phyloP scores from a whole-genome alignment of 2,888 invertebrate species.

The Labia minor region DNA sequence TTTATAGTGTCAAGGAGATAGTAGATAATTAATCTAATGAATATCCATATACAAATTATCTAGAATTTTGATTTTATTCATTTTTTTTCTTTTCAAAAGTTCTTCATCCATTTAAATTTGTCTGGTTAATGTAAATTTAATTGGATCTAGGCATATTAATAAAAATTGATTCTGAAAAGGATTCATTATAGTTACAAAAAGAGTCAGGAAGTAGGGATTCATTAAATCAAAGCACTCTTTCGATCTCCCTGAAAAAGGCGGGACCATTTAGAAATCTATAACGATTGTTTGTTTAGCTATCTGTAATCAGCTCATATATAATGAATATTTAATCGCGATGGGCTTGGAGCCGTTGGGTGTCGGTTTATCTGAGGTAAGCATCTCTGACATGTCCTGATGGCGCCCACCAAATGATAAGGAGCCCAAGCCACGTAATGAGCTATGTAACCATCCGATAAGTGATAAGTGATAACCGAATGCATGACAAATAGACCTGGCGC shows the following conservation, averaged over 20 bases:
- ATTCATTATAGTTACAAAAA: too few species aligned
- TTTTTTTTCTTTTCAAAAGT: too few species aligned
- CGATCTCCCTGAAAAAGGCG: neutral
- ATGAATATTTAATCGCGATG: slow-evolving; percentile 13
- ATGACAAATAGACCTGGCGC: neutral
- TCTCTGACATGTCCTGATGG: slow-evolving; percentile 5
- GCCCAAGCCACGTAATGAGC: slow-evolving; percentile 1
- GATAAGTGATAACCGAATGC: neutral
- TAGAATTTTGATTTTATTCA: too few species aligned
- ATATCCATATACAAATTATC: too few species aligned
- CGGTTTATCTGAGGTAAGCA: neutral
- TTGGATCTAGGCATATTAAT: too few species aligned
- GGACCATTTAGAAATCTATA: neutral
- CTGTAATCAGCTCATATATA: slow-evolving; percentile 13
- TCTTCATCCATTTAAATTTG: too few species aligned
- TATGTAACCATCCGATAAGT: slow-evolving; percentile 4
- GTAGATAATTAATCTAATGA: too few species aligned
- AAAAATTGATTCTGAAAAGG: too few species aligned
- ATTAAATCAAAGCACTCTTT: neutral
- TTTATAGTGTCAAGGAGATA: too few species aligned
- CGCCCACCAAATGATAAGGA: slow-evolving; percentile 3
- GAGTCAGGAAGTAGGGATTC: neutral
- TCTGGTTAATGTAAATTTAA: too few species aligned
- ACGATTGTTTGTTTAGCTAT: slow-evolving; percentile 13
- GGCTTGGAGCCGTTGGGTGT: slow-evolving; percentile 13